Evolutionary conservation across 2,797 vertebrate species (phyloP), one percentile per base, ranked within the genome.

Genomic region (Sus cebifrons): DNA sequence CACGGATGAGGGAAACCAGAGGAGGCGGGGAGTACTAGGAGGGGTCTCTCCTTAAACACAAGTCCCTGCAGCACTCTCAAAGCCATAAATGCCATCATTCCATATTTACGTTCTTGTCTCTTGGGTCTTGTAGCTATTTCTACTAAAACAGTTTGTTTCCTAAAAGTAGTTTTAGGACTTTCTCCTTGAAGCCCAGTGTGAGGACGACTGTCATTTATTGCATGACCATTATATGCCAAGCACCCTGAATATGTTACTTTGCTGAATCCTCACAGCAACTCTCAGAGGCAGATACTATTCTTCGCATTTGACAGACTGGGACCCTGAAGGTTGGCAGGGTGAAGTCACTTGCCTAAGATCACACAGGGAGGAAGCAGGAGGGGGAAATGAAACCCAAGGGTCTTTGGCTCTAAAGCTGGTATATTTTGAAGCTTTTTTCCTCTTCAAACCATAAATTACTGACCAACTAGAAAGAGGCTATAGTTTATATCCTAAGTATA

Each of bases 371-470:
- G 52, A 91, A 64, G 62, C 36, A 93, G 44, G 12, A 56, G 14
- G 13, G 40, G 64, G 20, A 84, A 91, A 92, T 78, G 52, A 94
- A 83, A 64, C 29, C 52, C 70, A 91, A 78, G 27, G 36, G 54
- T 74, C 60, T 75, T 60, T 20, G 78, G 86, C 54, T 81, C 68
- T 86, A 71, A 81, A 60, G 81, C 6, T 25, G 67, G 1, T 67
- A 36, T 79, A 25, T 75, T 94, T 77, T 91, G 86, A 93, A 89
- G 25, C 29, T 70, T 96, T 86, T 54, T 86, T 94, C 64, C 25
- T 96, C 71, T 75, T 84, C 32, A 95, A 96, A 97, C 87, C 94
- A 93, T 93, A 97, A 97, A 97, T 81, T 94, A 94, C 32, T 64
- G 89, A 40, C 25, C 79, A 95, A 89, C 95, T 96, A 96, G 58